Conservation (phyloP, 2,888 invertebrate species). For the Hypselothyrea guttata region DNA sequence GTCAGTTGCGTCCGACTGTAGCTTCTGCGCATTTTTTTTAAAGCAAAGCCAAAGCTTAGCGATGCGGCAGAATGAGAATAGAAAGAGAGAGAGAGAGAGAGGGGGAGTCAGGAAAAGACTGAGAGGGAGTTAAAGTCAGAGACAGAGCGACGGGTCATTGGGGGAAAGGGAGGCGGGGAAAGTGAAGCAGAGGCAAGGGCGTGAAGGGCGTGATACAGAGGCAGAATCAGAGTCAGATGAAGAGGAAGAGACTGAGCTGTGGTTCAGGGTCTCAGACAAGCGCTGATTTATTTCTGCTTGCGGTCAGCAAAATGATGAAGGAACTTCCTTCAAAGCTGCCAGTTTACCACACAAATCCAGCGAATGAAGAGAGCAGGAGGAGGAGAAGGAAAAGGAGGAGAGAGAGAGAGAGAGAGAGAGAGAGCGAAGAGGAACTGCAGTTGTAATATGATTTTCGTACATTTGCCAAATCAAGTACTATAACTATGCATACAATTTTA, state of each 20-base stretch:
- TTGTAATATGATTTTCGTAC: too few relatives aligned
- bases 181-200: too few relatives aligned
- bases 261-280: slow-evolving; percentile 62
- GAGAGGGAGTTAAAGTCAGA: background rate
- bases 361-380: background rate
- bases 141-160: too few relatives aligned
- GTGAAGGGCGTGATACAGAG: background rate
- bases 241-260: too few relatives aligned
- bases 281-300: slow-evolving; percentile 73
- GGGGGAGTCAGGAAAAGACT: background rate
- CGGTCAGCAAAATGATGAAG: slow-evolving; percentile 71
- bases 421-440: too few relatives aligned
- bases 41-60: background rate
- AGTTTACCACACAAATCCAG: background rate
- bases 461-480: background rate
- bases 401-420: background rate
- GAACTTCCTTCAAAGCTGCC: slow-evolving; percentile 50
- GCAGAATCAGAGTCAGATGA: background rate
- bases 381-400: background rate
- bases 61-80: background rate
- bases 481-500: background rate
- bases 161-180: too few relatives aligned
- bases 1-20: too few relatives aligned
- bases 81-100: background rate
- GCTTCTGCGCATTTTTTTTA: too few relatives aligned